Evolutionary conservation across 2,113 vertebrate species (phyloP).

Genomic region (Xenopus laevis): DNA sequence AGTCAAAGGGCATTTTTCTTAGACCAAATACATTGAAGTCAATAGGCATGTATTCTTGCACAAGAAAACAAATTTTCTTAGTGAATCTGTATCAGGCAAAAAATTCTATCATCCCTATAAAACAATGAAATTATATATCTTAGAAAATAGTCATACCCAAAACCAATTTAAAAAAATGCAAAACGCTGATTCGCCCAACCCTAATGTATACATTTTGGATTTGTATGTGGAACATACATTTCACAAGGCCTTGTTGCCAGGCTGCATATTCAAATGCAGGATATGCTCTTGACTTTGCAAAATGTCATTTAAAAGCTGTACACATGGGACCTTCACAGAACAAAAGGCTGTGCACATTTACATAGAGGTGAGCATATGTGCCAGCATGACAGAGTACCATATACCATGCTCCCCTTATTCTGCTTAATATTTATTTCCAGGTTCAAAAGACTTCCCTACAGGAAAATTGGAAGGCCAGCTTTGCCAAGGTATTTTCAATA

Average conservation of each 20-base stretch:
- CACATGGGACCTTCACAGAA: conserved; percentile 6
- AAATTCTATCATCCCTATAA: too few relatives aligned
- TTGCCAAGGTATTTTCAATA: conserved; percentile 47
- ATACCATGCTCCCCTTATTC: neutral
- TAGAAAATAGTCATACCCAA: too few relatives aligned
- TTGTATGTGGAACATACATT: conserved; percentile 20
- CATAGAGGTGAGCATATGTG: conserved; percentile 42
- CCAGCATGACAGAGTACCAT: conserved; percentile 20
- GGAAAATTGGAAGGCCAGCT: conserved; percentile 28
- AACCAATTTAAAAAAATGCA: too few relatives aligned
- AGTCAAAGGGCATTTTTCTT: too few relatives aligned
- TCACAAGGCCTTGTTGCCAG: conserved; percentile 15
- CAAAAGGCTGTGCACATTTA: conserved; percentile 42
- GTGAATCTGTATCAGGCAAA: too few relatives aligned
- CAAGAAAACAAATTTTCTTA: too few relatives aligned
- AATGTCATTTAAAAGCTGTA: conserved; percentile 51
- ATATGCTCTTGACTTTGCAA: conserved; percentile 52
- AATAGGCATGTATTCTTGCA: too few relatives aligned
- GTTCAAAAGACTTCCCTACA: conserved; percentile 48
- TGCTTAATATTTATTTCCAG: conserved; percentile 43
- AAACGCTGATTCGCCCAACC: too few relatives aligned
- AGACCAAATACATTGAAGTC: too few relatives aligned
- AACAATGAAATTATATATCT: too few relatives aligned
- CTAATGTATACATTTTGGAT: neutral
- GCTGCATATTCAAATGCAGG: conserved; percentile 45